Conservation (phyloP, 2,113 vertebrate species). For the Phycodurus eques region DNA sequence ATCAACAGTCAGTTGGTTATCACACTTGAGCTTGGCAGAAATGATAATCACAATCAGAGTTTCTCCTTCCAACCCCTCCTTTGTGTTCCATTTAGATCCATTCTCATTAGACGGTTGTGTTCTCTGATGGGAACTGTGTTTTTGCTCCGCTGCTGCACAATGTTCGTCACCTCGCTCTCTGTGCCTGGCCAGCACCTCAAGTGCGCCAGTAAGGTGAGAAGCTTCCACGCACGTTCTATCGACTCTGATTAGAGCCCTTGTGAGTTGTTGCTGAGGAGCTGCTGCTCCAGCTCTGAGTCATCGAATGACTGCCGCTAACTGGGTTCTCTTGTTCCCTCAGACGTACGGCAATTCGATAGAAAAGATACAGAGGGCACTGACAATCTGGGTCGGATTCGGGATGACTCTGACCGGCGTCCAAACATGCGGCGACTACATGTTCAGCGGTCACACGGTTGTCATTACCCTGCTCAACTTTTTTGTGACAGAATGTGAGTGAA, state of each 20-base stretch:
- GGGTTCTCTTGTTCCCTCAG: slow-evolving; percentile 59
- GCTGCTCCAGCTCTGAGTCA: slow-evolving; percentile 4
- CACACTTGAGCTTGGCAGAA: too few relatives aligned
- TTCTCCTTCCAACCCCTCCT: background rate
- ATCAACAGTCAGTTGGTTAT: background rate
- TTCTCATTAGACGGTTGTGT: slow-evolving; percentile 88
- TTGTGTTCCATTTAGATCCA: slow-evolving; percentile 79
- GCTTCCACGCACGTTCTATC: background rate
- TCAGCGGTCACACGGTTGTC: slow-evolving; percentile 96
- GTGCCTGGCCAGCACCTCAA: slow-evolving; percentile 94
- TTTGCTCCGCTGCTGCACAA: slow-evolving; percentile 91
- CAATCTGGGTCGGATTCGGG: slow-evolving; percentile 95
- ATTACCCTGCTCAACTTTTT: slow-evolving; percentile 98
- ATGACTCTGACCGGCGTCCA: slow-evolving; percentile 96
- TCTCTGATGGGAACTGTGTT: slow-evolving; percentile 96
- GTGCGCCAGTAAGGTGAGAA: slow-evolving; percentile 90
- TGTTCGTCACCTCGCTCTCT: slow-evolving; percentile 97
- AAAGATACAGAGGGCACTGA: slow-evolving; percentile 86
- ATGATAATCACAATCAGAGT: background rate
- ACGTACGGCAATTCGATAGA: slow-evolving; percentile 85
- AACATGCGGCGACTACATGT: slow-evolving; percentile 98
- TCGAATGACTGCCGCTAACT: background rate
- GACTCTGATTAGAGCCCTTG: background rate
- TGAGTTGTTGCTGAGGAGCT: background rate
- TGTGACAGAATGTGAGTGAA: slow-evolving; percentile 72